phyloP scores from a whole-genome alignment of 2,113 vertebrate species.

The Isichthys henryi region DNA sequence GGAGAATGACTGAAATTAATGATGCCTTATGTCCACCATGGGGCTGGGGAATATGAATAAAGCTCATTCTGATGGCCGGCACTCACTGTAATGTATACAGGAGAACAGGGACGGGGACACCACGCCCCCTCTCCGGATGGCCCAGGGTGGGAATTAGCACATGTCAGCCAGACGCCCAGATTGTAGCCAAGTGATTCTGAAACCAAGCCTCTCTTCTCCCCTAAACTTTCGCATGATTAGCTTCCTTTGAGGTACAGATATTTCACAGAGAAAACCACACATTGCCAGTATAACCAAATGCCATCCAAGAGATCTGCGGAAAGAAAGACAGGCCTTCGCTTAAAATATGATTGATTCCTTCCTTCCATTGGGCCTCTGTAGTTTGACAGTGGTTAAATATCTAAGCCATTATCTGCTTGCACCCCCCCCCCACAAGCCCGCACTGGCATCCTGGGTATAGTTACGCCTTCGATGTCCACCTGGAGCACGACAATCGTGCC shows the following conservation, averaged over 20 bases:
- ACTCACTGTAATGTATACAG: conserved; percentile 54
- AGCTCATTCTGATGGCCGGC: conserved; percentile 60
- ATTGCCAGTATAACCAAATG: not conserved
- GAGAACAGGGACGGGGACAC: conserved; percentile 42
- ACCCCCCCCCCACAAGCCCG: not conserved
- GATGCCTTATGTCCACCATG: conserved; percentile 67
- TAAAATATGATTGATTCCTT: not conserved
- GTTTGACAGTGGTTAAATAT: not conserved
- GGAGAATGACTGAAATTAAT: conserved; percentile 67
- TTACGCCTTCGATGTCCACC: not conserved
- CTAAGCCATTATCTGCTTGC: not conserved
- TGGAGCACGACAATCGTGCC: not conserved
- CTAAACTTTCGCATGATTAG: conserved; percentile 30
- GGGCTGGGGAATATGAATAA: conserved; percentile 70
- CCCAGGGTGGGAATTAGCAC: conserved; percentile 26
- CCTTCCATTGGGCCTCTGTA: not conserved
- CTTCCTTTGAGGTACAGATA: conserved; percentile 32
- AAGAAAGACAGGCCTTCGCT: not conserved
- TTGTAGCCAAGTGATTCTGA: not conserved
- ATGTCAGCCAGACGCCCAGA: conserved; percentile 36
- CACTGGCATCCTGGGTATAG: not conserved
- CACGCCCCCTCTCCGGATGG: conserved; percentile 31
- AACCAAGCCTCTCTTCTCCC: conserved; percentile 19
- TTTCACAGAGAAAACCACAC: conserved; percentile 25
- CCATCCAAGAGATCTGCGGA: not conserved